Evolutionary conservation across 2,888 invertebrate species (phyloP).

Genomic region (Diarsia dahlii): DNA sequence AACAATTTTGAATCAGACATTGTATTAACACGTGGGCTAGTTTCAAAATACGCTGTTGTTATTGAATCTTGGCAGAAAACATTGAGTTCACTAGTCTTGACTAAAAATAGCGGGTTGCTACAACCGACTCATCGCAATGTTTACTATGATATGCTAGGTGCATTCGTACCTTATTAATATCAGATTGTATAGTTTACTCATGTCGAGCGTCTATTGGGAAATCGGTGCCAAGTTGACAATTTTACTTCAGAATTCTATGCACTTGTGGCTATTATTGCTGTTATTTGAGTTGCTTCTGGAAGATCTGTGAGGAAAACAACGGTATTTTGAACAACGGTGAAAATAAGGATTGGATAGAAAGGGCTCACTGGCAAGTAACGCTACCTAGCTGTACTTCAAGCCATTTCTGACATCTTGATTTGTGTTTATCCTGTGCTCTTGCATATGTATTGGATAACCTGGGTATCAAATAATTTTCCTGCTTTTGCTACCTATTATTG

Average conservation of each 20-base stretch:
- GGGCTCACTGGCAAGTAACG: background rate
- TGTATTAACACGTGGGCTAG: slow-evolving; percentile 27
- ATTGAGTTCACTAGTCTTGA: slow-evolving; percentile 60
- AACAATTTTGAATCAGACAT: slow-evolving; percentile 36
- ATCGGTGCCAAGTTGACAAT: slow-evolving; percentile 14
- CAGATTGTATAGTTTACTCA: slow-evolving; percentile 5
- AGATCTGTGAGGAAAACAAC: background rate
- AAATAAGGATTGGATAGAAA: background rate
- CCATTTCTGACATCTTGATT: background rate
- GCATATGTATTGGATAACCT: background rate
- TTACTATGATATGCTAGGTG: slow-evolving; percentile 23
- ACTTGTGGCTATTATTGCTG: background rate
- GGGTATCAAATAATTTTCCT: background rate
- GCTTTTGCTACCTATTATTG: background rate
- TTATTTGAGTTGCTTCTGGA: slow-evolving; percentile 1
- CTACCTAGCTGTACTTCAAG: background rate
- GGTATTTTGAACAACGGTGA: background rate
- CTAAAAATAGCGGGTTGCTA: slow-evolving; percentile 61
- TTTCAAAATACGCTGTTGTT: slow-evolving; percentile 51
- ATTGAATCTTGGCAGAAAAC: slow-evolving; percentile 67
- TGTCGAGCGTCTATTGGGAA: background rate
- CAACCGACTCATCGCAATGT: slow-evolving; percentile 32
- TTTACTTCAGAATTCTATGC: background rate
- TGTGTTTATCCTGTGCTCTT: background rate
- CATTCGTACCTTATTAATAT: slow-evolving; percentile 13